These are phyloP conservation scores for Datnioides undecimradiatus DNA, from an alignment of 2,113 vertebrate species.

Conservation along the genomic window DNA sequence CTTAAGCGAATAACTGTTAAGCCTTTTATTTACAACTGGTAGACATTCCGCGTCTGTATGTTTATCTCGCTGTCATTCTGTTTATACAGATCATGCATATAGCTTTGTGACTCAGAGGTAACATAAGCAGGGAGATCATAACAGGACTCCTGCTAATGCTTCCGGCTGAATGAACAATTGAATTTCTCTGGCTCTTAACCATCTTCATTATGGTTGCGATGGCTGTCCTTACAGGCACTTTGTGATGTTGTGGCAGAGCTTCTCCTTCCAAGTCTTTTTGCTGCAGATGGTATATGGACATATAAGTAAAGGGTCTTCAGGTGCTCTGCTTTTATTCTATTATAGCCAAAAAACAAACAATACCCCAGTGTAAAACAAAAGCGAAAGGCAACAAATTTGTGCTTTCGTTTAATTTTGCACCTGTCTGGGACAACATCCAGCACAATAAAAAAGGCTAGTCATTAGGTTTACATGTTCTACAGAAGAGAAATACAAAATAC, in stretches of 20 bases:
- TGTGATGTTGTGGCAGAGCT: background rate
- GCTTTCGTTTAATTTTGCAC: background rate
- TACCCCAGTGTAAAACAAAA: background rate
- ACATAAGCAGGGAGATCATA: constrained; percentile 33
- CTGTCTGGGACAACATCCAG: background rate
- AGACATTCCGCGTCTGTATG: constrained; percentile 1
- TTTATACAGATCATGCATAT: constrained; percentile 28
- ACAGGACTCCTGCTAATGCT: constrained; percentile 43
- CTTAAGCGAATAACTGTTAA: constrained; percentile 16
- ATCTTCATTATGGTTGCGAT: constrained; percentile 22
- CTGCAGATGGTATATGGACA: background rate
- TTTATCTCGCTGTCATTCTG: constrained; percentile 15
- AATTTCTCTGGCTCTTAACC: constrained; percentile 34
- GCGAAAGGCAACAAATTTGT: background rate
- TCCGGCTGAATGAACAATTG: constrained; percentile 38
- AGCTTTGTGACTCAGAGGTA: constrained; percentile 32
- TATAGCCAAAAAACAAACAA: background rate
- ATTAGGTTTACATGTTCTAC: background rate
- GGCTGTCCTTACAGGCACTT: constrained; percentile 18
- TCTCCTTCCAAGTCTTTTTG: background rate
- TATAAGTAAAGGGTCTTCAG: background rate
- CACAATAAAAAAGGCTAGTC: background rate
- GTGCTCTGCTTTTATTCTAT: background rate
- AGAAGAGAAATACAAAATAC: background rate
- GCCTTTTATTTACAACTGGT: constrained; percentile 36